Percentiles rank a stretch among this genome's conserved stretches.
These are phyloP conservation scores for Bergia sp. DNA, from an alignment of 92 coral and sea anemone genomes.

Conservation along the genomic window DNA sequence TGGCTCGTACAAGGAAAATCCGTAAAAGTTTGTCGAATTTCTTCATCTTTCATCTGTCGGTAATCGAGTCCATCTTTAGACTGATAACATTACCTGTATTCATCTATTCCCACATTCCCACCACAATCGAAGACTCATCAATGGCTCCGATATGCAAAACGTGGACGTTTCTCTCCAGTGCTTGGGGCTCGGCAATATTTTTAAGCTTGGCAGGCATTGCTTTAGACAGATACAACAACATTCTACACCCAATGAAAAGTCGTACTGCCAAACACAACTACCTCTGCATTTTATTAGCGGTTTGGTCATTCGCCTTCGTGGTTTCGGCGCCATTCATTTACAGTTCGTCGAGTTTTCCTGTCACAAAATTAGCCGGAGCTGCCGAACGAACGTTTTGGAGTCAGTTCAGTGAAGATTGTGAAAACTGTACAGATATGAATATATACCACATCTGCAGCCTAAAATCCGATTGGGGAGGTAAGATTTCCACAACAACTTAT, in stretches of 20 bases:
- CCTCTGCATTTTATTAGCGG: slow-evolving; percentile 7
- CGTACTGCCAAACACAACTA: slow-evolving; percentile 38
- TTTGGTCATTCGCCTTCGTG: slow-evolving; percentile 58
- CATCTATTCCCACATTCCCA: neutral
- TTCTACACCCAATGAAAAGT: slow-evolving; percentile 48
- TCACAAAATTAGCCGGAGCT: slow-evolving; percentile 56
- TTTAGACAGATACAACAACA: slow-evolving; percentile 52
- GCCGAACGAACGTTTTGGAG: neutral
- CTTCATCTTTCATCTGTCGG: slow-evolving; percentile 46
- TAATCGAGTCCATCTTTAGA: slow-evolving; percentile 33
- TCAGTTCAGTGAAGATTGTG: neutral
- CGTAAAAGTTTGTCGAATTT: slow-evolving; percentile 44
- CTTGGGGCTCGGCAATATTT: slow-evolving; percentile 51
- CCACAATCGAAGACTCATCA: neutral
- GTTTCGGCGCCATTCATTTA: slow-evolving; percentile 43
- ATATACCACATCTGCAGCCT: slow-evolving; percentile 43
- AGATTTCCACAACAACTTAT: slow-evolving; percentile 47
- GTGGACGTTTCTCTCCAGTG: slow-evolving; percentile 18
- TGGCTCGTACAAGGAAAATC: slow-evolving; percentile 42
- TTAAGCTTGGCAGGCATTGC: slow-evolving; percentile 50
- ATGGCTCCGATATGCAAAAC: slow-evolving; percentile 32
- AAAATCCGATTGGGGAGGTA: slow-evolving; percentile 36
- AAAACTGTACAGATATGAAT: slow-evolving; percentile 7
- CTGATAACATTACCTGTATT: slow-evolving; percentile 20
- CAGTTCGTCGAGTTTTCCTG: slow-evolving; percentile 34